A percentile compares a stretch with the other conserved stretches of the same genome.
Evolutionary conservation across 2,113 vertebrate species (phyloP).

Genomic region (Orientallactaga bullata): DNA sequence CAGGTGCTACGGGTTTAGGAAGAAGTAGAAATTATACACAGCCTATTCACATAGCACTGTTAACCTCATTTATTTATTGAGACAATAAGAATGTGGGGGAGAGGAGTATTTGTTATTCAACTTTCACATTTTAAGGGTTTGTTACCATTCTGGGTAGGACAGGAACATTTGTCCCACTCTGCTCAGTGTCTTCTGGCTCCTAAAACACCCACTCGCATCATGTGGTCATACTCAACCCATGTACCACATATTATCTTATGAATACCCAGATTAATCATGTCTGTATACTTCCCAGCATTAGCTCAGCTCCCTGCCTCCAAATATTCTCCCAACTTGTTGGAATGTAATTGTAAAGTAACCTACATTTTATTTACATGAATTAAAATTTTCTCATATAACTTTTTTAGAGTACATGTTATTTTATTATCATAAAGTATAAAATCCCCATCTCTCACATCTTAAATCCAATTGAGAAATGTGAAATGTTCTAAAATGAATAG

Average conservation of each 20-base stretch:
- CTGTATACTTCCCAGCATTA: neutral
- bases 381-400: neutral
- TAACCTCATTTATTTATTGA: neutral
- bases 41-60: neutral
- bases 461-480: neutral
- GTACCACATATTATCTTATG: neutral
- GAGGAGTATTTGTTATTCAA: neutral
- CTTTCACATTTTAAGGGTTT: neutral
- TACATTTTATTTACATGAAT: conserved; percentile 30
- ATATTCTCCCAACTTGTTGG: neutral
- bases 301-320: fast-evolving
- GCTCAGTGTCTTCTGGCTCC: neutral
- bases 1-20: neutral
- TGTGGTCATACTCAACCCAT: too few relatives aligned
- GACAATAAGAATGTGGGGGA: neutral
- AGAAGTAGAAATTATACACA: neutral
- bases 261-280: fast-evolving
- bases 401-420: neutral
- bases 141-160: neutral
- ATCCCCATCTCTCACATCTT: neutral
- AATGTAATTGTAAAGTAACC: neutral
- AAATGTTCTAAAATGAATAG: neutral
- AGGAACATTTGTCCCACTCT: neutral
- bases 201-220: neutral
- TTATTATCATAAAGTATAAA: neutral